Evolutionary conservation across 1,140 invertebrate species (phyloP).

Genomic region (Cotesia glomerata): DNA sequence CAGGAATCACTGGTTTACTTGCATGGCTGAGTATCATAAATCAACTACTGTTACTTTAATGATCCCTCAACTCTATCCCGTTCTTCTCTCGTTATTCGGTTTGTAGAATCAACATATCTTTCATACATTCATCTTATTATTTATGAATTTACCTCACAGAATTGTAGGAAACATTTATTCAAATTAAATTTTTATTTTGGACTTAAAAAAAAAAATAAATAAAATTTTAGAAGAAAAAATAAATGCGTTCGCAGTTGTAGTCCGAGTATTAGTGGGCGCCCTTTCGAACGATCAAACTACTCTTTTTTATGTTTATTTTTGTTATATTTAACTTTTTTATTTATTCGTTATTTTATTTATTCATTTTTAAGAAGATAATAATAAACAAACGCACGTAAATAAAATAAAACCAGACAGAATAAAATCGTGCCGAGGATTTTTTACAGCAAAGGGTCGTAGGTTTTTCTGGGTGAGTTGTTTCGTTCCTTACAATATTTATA

Average conservation of each 20-base stretch:
- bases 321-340: neutral
- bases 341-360: slow-evolving; percentile 7
- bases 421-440: slow-evolving; percentile 7
- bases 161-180: no score
- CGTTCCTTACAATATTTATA: neutral
- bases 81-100: no score
- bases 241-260: slow-evolving; percentile 10
- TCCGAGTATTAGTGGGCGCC: neutral
- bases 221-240: slow-evolving; percentile 1
- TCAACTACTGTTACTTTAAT: neutral
- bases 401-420: slow-evolving; percentile 5
- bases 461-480: neutral
- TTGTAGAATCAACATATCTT: no score
- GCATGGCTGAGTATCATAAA: neutral
- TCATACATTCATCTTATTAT: no score
- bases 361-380: neutral
- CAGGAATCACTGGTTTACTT: neutral
- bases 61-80: neutral
- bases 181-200: neutral
- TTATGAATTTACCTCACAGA: no score
- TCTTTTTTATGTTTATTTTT: slow-evolving; percentile 6
- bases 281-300: slow-evolving; percentile 20
- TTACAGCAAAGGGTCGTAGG: no score
- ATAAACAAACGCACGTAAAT: neutral
- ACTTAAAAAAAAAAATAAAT: neutral